A percentile compares a stretch with the other conserved stretches of the same genome.
Evolutionary conservation across 2,113 vertebrate genomes (phyloP).

Genomic region (Bambusicola thoracicus): DNA sequence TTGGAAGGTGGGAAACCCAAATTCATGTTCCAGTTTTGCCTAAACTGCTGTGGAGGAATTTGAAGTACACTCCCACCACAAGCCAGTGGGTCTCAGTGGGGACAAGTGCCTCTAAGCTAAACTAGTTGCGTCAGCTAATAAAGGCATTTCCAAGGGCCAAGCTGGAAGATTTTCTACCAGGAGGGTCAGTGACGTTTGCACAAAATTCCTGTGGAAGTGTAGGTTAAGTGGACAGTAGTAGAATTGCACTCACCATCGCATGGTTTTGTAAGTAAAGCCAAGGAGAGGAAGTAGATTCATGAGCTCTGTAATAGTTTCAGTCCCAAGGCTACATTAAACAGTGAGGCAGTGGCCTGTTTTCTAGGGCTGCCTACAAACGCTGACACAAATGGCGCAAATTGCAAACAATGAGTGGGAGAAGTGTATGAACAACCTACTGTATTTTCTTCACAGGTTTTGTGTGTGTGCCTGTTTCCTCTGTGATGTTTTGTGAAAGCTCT

Average conservation of each 20-base stretch:
- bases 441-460: conserved; percentile 59
- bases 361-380: background rate
- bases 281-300: background rate
- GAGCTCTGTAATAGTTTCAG: background rate
- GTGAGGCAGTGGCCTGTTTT: background rate
- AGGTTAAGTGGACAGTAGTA: background rate
- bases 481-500: conserved; percentile 25
- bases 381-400: background rate
- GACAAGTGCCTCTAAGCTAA: background rate
- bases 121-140: background rate
- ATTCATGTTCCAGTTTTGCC: background rate
- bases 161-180: background rate
- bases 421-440: conserved; percentile 14
- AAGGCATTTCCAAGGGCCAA: background rate
- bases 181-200: background rate
- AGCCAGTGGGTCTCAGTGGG: background rate
- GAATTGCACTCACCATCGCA: background rate
- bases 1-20: background rate
- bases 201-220: background rate
- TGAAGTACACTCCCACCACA: background rate
- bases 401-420: conserved; percentile 44
- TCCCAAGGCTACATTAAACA: background rate
- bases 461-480: conserved; percentile 4
- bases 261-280: background rate
- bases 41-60: background rate